A percentile compares a stretch with the other conserved stretches of the same genome.
Evolutionary conservation across 1,140 invertebrate species (phyloP).

Genomic region (Brachionus rotundiformis): DNA sequence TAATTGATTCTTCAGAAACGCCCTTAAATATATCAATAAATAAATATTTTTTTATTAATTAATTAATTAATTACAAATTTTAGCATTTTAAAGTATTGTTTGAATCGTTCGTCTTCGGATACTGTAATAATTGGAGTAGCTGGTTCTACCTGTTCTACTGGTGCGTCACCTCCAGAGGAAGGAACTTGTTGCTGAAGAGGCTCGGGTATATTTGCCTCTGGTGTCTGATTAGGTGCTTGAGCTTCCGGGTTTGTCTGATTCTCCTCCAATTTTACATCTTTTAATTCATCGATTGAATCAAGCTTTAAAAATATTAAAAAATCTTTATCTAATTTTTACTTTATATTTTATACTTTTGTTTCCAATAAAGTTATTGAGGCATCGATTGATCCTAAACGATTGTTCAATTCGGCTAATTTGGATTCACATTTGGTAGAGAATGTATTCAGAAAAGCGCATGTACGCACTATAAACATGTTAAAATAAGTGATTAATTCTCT

Average conservation of each 20-base stretch:
- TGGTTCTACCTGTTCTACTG: too few relatives aligned
- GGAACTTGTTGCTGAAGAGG: background rate
- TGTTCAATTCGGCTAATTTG: constrained; percentile 18
- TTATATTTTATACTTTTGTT: constrained; percentile 21
- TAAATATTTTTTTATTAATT: too few relatives aligned
- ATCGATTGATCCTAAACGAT: constrained; percentile 21
- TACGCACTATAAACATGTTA: constrained; percentile 35
- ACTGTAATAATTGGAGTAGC: constrained; percentile 17
- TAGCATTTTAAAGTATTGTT: constrained; percentile 38
- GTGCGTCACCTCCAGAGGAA: background rate
- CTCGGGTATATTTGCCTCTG: background rate
- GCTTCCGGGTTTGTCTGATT: background rate
- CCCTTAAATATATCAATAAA: too few relatives aligned
- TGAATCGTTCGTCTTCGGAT: constrained; percentile 16
- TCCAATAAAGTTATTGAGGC: constrained; percentile 38
- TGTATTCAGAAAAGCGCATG: constrained; percentile 41
- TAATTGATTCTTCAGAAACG: constrained; percentile 21
- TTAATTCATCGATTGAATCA: constrained; percentile 39
- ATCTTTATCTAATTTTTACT: background rate
- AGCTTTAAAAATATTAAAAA: background rate
- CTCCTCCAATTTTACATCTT: constrained; percentile 48
- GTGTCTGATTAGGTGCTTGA: background rate
- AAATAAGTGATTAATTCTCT: constrained; percentile 48
- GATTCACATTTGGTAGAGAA: constrained; percentile 46
- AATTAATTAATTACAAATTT: constrained; percentile 42